Evolutionary conservation across 2,888 invertebrate species (phyloP), one percentile per base, ranked within the genome.

Genomic region (Leptura quadrifasciata): DNA sequence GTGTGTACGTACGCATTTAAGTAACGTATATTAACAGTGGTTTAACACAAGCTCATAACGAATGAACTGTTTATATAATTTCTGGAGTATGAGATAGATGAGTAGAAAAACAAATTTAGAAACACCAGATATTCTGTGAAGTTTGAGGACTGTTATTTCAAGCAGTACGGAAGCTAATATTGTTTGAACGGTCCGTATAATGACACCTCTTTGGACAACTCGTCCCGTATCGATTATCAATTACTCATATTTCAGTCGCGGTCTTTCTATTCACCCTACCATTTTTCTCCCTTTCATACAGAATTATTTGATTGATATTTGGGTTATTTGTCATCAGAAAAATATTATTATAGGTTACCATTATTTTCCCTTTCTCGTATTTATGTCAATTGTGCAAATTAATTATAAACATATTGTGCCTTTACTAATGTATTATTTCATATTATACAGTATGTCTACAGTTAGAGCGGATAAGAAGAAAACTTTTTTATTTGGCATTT

Each of bases 171-270:
- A 70, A 79, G 79, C 83, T 86, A 85, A 85, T 85, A 84, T 83
- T 85, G 83, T 85, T 86, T 85, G 84, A 84, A 84, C 83, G 84
- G 79, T 82, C 81, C 79, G 81, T 84, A 81, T 85, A 86, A 86
- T 86, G 86, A 86, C 86, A 86, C 85, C 85, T 82, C 84, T 82
- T 85, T 71, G 73, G 81, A 82, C 84, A 84, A 84, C 84, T 85
- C 84, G 85, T 84, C 84, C 83, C 69, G 76, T 86, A 88, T 88
- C 86, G 88, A 88, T 88, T 88, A 86, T 88, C 88, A 87, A 88
- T 88, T 88, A 88, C 87, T 88, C 87, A 88, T 88, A 86, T 87
- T 86, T 85, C 85, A 85, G 84, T 80, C 76, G 80, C 81, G 82
- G 80, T 81, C 82, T 68, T 82, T 82, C 81, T 76, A 79, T 80